phyloP scores from a whole-genome alignment of 2,113 vertebrate species.

The Notarius quadriscutis region DNA sequence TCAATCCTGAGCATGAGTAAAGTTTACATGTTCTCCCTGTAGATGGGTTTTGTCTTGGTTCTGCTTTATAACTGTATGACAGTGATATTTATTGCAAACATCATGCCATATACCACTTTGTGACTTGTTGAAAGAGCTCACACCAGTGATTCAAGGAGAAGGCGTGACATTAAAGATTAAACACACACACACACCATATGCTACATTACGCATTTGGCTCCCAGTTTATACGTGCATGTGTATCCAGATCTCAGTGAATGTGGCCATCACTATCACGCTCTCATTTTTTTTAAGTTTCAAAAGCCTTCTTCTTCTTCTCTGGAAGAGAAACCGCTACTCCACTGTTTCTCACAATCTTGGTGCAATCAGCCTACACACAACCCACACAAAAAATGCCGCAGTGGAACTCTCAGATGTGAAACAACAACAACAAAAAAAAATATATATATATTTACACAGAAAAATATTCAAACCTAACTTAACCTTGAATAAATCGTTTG shows the following conservation, averaged over 20 bases:
- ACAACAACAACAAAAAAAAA: not conserved
- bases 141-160: not conserved
- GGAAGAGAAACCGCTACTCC: not conserved
- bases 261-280: not conserved
- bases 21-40: not conserved
- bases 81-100: not conserved
- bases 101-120: not conserved
- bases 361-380: slow-evolving; percentile 19
- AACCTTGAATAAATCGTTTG: not conserved
- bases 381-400: slow-evolving; percentile 7
- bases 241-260: slow-evolving; percentile 44
- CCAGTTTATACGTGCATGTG: slow-evolving; percentile 46
- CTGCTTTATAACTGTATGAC: not conserved
- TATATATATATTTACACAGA: not conserved
- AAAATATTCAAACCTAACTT: not conserved
- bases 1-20: too few relatives aligned
- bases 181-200: not conserved
- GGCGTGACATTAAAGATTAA: not conserved
- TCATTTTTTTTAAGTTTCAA: not conserved
- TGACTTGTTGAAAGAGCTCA: not conserved
- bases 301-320: not conserved
- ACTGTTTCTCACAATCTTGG: slow-evolving; percentile 2
- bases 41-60: not conserved
- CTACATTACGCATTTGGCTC: not conserved
- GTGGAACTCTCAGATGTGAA: not conserved